A percentile compares a stretch with the other conserved stretches of the same genome.
These are phyloP conservation scores for Pogonomyrmex barbatus DNA, from an alignment of 1,140 invertebrate genomes.

Conservation along the genomic window DNA sequence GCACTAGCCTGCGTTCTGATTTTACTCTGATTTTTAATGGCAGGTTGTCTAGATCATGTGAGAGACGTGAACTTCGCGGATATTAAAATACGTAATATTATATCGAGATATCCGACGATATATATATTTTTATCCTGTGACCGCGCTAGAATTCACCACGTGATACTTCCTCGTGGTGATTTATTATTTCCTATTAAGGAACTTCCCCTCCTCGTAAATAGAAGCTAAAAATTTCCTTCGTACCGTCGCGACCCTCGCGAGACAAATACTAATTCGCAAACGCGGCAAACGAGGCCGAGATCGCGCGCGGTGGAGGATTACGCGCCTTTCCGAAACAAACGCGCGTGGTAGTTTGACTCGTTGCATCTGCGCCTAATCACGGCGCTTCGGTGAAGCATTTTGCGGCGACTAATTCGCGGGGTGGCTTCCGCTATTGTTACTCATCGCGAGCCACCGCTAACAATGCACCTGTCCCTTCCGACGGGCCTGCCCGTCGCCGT, in stretches of 20 bases:
- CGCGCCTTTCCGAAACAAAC: slow-evolving; percentile 46
- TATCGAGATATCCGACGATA: neutral
- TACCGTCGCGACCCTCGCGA: neutral
- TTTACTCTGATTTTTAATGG: neutral
- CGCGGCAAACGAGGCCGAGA: neutral
- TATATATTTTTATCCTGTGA: neutral
- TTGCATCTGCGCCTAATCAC: slow-evolving; percentile 57
- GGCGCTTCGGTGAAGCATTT: slow-evolving; percentile 36
- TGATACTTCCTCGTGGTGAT: neutral
- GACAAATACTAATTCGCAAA: neutral
- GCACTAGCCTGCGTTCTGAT: neutral
- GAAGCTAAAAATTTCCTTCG: neutral
- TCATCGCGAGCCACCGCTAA: slow-evolving; percentile 51
- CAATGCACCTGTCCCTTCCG: slow-evolving; percentile 56
- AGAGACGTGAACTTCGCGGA: neutral
- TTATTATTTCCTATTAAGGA: neutral
- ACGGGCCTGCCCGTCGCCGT: neutral
- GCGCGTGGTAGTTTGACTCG: slow-evolving; percentile 33
- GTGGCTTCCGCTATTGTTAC: slow-evolving; percentile 59
- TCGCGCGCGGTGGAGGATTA: slow-evolving; percentile 24
- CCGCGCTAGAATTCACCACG: neutral
- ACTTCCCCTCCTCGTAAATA: neutral
- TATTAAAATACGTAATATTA: neutral
- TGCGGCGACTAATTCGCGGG: slow-evolving; percentile 55
- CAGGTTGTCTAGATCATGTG: neutral